These are phyloP conservation scores for Drosophila fuyamai DNA, from an alignment of 1,140 invertebrate species.

Conservation along the genomic window DNA sequence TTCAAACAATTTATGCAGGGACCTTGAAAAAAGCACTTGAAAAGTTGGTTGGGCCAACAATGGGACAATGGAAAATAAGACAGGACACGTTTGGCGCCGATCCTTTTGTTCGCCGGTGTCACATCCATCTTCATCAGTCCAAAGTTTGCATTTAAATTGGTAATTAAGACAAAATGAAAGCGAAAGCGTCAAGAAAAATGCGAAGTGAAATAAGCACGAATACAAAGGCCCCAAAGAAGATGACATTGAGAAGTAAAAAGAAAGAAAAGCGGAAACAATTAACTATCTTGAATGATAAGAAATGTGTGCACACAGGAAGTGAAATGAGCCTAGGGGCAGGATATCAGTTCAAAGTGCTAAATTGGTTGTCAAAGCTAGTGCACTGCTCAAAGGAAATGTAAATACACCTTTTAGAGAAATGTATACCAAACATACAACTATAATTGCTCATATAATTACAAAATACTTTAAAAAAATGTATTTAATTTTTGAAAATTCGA, in stretches of 20 bases:
- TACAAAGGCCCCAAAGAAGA: constrained; percentile 42
- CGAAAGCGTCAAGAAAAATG: constrained; percentile 39
- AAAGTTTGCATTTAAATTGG: constrained; percentile 82
- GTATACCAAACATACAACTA: no score
- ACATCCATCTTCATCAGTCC: constrained; percentile 76
- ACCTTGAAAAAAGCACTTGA: constrained; percentile 36
- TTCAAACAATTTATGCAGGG: constrained; percentile 23
- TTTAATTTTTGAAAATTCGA: no score
- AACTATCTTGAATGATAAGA: constrained; percentile 67
- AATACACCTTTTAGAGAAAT: no score
- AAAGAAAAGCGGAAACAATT: constrained; percentile 58
- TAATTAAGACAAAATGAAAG: constrained; percentile 74
- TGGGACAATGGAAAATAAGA: constrained; percentile 41
- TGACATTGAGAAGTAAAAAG: constrained; percentile 44
- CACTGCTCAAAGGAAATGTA: constrained; percentile 6
- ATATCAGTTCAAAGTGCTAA: constrained; percentile 24
- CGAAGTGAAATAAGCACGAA: constrained; percentile 40
- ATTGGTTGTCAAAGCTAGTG: constrained; percentile 35
- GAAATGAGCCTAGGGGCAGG: constrained; percentile 11
- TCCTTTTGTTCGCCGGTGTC: constrained; percentile 43
- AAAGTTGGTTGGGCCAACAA: constrained; percentile 42
- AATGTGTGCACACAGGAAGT: constrained; percentile 46
- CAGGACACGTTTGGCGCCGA: constrained; percentile 33
- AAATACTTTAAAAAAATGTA: no score
- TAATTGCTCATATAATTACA: no score